Conservation (phyloP, 2,797 vertebrate genomes). For the Poecilia wingei region DNA sequence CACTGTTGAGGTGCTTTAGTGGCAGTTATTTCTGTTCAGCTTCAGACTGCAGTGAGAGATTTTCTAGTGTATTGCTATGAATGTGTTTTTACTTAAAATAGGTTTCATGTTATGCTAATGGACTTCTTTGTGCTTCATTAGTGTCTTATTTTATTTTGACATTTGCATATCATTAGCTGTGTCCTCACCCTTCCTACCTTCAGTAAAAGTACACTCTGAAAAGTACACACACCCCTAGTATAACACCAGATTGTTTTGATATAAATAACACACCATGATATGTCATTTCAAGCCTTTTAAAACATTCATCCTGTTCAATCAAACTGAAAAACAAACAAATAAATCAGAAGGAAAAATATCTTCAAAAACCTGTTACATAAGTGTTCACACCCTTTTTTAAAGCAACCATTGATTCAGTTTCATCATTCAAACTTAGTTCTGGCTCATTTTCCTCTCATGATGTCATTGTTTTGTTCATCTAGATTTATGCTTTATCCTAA, state of each 20-base stretch:
- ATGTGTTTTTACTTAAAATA: not conserved
- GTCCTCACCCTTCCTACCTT: slow-evolving; percentile 15
- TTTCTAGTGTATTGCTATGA: no score
- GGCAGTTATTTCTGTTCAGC: not conserved
- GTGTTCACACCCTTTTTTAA: not conserved
- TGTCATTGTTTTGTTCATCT: not conserved
- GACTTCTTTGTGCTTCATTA: not conserved
- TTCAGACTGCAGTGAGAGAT: not conserved
- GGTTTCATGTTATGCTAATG: not conserved
- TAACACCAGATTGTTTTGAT: not conserved
- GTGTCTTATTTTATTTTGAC: not conserved
- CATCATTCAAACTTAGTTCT: not conserved
- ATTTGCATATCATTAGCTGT: slow-evolving; percentile 12
- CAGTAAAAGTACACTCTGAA: not conserved
- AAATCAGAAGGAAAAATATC: not conserved
- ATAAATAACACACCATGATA: not conserved
- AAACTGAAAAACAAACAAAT: not conserved
- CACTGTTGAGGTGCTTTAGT: slow-evolving; percentile 7
- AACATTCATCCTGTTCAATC: not conserved
- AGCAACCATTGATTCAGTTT: not conserved
- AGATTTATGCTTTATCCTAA: not conserved
- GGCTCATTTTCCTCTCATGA: not conserved
- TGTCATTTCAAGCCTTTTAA: not conserved
- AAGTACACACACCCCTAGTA: not conserved
- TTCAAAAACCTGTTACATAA: not conserved